Base-by-base conservation (phyloP, 2,888 invertebrate genomes). In the Acrobasis consociella region DNA sequence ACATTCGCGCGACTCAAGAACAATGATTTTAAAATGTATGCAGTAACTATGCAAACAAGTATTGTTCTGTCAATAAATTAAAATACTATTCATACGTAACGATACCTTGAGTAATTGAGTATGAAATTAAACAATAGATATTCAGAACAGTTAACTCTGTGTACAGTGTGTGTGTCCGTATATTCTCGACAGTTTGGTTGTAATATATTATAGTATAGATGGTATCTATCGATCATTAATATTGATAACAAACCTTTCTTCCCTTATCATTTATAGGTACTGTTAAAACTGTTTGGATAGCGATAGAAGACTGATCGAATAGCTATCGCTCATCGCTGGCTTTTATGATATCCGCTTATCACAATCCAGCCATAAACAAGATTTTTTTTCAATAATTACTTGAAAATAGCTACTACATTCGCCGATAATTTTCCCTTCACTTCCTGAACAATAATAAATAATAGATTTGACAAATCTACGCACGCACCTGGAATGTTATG, bases 181-280 rank as follows among this genome's bases (percentile, higher is more conserved):
- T 22, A 22, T 22, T 3, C 22, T 22, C 22, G 22, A 22, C 1
- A 22, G 22, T 22, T 22, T 46, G 7, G 7, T 46, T 13, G 5
- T n/a, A 13, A 46, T 46, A 46, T 46, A 46, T 46, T 46, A 8
- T 42, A 42, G 7, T 42, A 11, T 11, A 31, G 31, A n/a, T 5
- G 7, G 1, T 46, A n/a, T 13, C 13, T 46, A 46, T 11, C 13
- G 9, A 46, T 10, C 46, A 64, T n/a, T 39, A 60, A 42, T 46
- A 50, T 61, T 49, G 56, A 56, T 46, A 42, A 38, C 10, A 13
- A 49, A 31, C 11, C 22, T 31, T 49, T 49, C 13, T 11, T 38
- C 16, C 5, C 52, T 42, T 31, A 56, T 56, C 55, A 38, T 56
- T 9, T 42, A 56, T 56, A 56, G 52, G 31, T 52, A 52, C 52